phyloP scores from a whole-genome alignment of 2,113 vertebrate genomes.

The Eidolon helvum region DNA sequence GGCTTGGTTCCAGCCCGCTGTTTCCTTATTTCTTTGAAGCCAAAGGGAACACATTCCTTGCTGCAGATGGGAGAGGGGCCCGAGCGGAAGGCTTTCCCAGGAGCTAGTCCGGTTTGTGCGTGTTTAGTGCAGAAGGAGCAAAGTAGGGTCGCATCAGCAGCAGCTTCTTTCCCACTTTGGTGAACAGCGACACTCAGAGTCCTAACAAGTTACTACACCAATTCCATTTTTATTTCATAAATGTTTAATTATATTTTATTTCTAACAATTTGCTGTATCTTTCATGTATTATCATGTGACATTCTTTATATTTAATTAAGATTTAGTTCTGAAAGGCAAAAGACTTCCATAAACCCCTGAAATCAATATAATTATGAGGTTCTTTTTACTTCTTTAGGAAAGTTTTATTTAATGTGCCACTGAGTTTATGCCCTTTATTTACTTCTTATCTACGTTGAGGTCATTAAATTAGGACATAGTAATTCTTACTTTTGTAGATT shows the following conservation, averaged over 20 bases:
- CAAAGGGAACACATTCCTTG: neutral
- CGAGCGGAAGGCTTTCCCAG: neutral
- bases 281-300: neutral
- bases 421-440: conserved; percentile 11
- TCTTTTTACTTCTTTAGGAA: neutral
- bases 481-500: neutral
- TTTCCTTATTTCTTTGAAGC: conserved; percentile 18
- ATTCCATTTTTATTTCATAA: conserved; percentile 32
- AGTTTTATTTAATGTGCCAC: conserved; percentile 6
- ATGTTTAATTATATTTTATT: conserved; percentile 28
- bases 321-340: neutral
- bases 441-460: neutral
- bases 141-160: neutral
- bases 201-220: conserved; percentile 69
- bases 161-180: conserved; percentile 67
- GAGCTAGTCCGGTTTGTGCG: neutral
- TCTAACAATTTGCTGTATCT: neutral
- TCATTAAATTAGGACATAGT: neutral
- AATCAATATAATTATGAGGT: neutral
- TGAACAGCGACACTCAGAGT: conserved; percentile 82
- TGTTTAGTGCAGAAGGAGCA: neutral
- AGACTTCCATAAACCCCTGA: neutral
- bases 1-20: neutral
- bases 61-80: neutral
- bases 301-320: neutral